These are phyloP conservation scores for Physocephala rufipes DNA, from an alignment of 2,888 invertebrate species.

Conservation along the genomic window DNA sequence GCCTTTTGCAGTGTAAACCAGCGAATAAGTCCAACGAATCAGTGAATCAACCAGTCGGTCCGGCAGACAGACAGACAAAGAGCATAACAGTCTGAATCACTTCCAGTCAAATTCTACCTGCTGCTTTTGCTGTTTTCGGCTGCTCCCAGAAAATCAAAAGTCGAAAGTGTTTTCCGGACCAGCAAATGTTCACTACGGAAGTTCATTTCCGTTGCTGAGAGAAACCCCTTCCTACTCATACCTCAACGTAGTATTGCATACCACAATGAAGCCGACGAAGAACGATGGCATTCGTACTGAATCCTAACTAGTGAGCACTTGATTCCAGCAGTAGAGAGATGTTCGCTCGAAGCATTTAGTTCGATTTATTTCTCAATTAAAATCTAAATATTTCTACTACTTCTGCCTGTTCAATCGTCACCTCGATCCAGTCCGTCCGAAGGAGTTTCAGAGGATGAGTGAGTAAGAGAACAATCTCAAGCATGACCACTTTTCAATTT, in stretches of 20 bases:
- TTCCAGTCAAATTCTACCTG: conserved; percentile 5
- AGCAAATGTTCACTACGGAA: conserved; percentile 84
- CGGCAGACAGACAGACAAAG: background rate
- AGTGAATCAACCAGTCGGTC: background rate
- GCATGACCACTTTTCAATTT: conserved; percentile 36
- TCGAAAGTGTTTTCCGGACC: conserved; percentile 59
- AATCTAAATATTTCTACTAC: conserved; percentile 22
- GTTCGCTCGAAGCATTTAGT: background rate
- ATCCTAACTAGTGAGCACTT: background rate
- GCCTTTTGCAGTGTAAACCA: background rate
- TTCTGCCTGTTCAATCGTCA: no score
- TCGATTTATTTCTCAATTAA: conserved; percentile 36
- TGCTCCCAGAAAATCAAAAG: conserved; percentile 52
- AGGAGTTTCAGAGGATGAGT: background rate
- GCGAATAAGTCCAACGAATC: background rate
- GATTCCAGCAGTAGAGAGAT: conserved; percentile 15
- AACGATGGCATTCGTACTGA: conserved; percentile 7
- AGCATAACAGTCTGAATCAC: background rate
- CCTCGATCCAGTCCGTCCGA: background rate
- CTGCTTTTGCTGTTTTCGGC: conserved; percentile 3
- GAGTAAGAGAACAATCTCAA: conserved; percentile 10
- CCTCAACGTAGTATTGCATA: conserved; percentile 44
- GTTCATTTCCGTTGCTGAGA: conserved; percentile 79
- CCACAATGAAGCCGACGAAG: conserved; percentile 28
- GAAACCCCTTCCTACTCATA: conserved; percentile 60